A percentile compares a stretch with the other conserved stretches of the same genome.
phyloP scores from a whole-genome alignment of 2,113 vertebrate species.

The cattle (Bos taurus) region DNA sequence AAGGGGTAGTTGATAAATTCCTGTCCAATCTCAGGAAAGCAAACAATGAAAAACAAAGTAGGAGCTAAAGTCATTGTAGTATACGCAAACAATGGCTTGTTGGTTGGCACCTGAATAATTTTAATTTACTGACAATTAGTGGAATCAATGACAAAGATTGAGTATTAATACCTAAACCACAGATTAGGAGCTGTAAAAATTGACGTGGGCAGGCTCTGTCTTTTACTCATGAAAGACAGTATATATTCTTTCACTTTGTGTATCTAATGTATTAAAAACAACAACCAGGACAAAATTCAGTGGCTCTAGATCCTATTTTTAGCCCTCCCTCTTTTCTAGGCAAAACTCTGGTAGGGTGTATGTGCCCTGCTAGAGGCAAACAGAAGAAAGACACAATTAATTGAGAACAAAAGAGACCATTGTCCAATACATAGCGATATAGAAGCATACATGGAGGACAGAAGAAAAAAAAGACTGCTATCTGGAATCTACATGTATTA shows the following conservation, averaged over 20 bases:
- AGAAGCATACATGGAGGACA: neutral
- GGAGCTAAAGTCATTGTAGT: neutral
- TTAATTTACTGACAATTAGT: conserved; percentile 30
- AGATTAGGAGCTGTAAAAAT: conserved; percentile 45
- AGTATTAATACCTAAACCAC: conserved; percentile 2
- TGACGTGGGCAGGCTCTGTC: neutral
- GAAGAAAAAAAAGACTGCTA: neutral
- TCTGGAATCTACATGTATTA: neutral
- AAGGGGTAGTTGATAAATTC: conserved; percentile 49
- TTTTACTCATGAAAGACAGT: neutral
- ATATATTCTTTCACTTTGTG: neutral
- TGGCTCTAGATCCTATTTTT: neutral
- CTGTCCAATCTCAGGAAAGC: conserved; percentile 45
- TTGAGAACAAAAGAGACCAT: neutral
- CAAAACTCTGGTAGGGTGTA: neutral
- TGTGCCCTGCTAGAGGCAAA: neutral
- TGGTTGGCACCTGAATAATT: conserved; percentile 36
- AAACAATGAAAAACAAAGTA: conserved; percentile 49
- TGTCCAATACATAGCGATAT: neutral
- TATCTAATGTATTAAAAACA: neutral
- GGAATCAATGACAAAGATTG: conserved; percentile 37
- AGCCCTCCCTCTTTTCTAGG: neutral
- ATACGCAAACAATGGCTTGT: neutral
- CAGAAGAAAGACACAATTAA: neutral
- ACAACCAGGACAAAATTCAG: neutral